Percentiles rank a stretch among this genome's conserved stretches.
These are phyloP conservation scores for Linurgus olivaceus DNA, from an alignment of 2,797 vertebrate species.

Conservation along the genomic window DNA sequence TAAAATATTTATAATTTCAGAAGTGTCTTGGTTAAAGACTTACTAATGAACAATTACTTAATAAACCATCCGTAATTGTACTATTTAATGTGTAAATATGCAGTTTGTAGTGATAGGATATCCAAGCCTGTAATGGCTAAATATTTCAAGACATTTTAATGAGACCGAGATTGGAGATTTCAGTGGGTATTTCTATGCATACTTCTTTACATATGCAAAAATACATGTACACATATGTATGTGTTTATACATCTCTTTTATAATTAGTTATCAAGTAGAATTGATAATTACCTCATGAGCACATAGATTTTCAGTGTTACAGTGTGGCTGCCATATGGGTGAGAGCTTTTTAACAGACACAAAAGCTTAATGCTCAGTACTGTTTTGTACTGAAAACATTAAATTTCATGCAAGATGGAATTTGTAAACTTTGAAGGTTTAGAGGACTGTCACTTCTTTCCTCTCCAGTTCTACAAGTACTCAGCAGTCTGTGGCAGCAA, in stretches of 20 bases:
- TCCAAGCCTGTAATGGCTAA: background rate
- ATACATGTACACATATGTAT: background rate
- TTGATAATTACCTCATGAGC: background rate
- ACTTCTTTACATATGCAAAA: background rate
- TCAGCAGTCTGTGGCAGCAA: background rate
- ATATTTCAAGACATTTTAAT: background rate
- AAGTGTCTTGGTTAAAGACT: background rate
- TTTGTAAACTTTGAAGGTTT: background rate
- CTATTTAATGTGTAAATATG: background rate
- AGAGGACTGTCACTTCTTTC: background rate
- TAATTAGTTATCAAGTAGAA: background rate
- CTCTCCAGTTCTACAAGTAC: background rate
- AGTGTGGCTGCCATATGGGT: background rate
- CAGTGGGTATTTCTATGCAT: background rate
- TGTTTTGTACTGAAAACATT: background rate
- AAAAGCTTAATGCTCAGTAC: background rate
- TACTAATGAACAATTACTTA: slow-evolving; percentile 12
- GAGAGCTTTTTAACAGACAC: background rate
- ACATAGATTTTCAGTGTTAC: background rate
- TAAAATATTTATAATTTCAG: slow-evolving; percentile 3
- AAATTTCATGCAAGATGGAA: background rate
- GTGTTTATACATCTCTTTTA: background rate
- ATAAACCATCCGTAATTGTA: background rate
- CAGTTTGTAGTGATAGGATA: background rate
- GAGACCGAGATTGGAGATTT: background rate